Evolutionary conservation across 2,113 vertebrate species (phyloP).

Genomic region (Phalacrocorax brasilianus): DNA sequence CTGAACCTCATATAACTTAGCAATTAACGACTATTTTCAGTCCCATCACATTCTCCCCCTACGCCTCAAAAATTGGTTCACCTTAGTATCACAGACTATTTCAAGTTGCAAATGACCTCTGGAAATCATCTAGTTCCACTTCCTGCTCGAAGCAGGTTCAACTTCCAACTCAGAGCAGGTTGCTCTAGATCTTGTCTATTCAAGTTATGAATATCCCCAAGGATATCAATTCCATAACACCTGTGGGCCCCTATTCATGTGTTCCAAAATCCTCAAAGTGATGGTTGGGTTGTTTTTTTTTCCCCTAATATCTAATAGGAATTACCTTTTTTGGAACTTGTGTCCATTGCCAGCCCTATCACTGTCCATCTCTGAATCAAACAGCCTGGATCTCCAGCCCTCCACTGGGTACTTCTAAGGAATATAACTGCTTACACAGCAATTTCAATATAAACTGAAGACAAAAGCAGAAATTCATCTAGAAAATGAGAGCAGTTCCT

Average conservation of each 20-base stretch:
- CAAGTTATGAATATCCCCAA: not conserved
- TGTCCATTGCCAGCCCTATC: not conserved
- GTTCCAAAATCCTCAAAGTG: not conserved
- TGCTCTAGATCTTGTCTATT: not conserved
- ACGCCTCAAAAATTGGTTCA: not conserved
- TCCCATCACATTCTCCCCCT: not conserved
- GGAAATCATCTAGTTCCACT: not conserved
- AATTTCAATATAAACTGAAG: not conserved
- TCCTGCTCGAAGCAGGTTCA: not conserved
- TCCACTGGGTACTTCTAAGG: not conserved
- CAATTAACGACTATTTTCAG: not conserved
- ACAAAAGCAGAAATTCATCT: not conserved
- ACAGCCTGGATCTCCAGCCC: not conserved
- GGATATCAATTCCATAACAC: not conserved
- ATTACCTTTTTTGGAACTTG: not conserved
- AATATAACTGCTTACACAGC: not conserved
- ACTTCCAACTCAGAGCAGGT: not conserved
- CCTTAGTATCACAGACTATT: not conserved
- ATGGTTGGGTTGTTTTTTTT: not conserved
- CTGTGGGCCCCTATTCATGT: not conserved
- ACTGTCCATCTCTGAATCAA: not conserved
- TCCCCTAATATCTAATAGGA: not conserved
- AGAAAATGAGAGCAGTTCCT: not conserved
- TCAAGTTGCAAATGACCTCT: not conserved
- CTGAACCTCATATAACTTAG: not conserved